A percentile compares a stretch with the other conserved stretches of the same genome.
Evolutionary conservation across 2,797 vertebrate species (phyloP).

Genomic region (Eulemur rubriventer): DNA sequence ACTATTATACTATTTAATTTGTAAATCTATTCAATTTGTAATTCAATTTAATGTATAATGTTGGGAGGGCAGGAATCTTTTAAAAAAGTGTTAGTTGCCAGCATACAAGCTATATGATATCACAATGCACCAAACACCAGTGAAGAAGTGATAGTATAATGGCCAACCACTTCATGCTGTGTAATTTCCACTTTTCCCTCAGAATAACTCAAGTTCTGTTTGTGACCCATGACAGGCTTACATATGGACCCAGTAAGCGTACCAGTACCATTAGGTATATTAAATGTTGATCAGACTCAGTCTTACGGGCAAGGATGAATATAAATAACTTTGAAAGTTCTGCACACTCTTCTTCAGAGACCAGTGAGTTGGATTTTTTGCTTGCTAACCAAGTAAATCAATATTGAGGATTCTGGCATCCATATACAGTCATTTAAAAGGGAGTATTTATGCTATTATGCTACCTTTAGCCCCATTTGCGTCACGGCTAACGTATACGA

Average conservation of each 20-base stretch:
- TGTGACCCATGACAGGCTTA: background rate
- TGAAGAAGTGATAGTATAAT: background rate
- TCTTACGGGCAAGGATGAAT: background rate
- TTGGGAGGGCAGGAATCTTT: background rate
- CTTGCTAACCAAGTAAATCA: background rate
- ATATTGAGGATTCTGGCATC: background rate
- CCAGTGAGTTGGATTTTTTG: background rate
- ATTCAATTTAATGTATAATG: background rate
- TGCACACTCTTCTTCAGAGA: background rate
- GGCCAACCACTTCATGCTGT: background rate
- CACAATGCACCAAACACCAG: background rate
- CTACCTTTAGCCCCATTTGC: background rate
- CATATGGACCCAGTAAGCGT: background rate
- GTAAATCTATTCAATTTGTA: background rate
- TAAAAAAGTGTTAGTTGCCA: background rate
- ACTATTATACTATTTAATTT: background rate
- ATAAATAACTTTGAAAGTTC: slow-evolving; percentile 16
- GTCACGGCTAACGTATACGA: background rate
- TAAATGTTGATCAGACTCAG: background rate
- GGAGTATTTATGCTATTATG: background rate
- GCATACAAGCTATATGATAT: background rate
- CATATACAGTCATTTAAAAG: background rate
- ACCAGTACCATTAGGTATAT: background rate
- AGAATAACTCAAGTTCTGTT: background rate
- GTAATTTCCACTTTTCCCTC: background rate